Conservation (phyloP, 1,140 invertebrate species). For the Samia ricini region DNA sequence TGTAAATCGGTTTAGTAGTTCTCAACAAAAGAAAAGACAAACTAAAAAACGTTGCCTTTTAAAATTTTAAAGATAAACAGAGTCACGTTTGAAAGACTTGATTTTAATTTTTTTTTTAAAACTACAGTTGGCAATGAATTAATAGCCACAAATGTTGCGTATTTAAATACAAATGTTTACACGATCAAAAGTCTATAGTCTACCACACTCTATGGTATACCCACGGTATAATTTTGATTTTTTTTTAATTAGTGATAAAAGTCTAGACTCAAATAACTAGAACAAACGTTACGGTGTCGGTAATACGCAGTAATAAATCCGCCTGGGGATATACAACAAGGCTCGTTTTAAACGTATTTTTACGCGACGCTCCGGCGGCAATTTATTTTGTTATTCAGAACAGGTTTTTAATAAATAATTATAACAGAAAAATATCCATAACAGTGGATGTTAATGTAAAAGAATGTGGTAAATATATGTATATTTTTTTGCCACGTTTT, state of each 20-base stretch:
- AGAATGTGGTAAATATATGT: not conserved
- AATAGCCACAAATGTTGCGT: not conserved
- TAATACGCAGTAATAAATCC: not conserved
- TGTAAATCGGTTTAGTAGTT: too few relatives aligned
- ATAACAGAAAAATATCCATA: not conserved
- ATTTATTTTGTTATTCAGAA: conserved; percentile 1
- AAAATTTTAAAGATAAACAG: not conserved
- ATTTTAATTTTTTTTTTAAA: not conserved
- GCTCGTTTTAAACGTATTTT: not conserved
- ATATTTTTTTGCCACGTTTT: not conserved
- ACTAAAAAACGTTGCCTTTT: too few relatives aligned
- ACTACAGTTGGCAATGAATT: not conserved
- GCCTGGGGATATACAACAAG: not conserved
- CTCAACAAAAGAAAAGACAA: too few relatives aligned
- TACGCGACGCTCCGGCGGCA: not conserved
- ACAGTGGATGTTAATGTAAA: not conserved
- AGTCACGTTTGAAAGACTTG: not conserved
- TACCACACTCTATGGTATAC: not conserved
- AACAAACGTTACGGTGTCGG: not conserved
- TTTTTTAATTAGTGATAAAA: not conserved
- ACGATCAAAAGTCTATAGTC: not conserved
- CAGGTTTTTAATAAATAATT: conserved; percentile 1
- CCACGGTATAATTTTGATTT: not conserved
- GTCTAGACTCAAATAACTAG: not conserved
- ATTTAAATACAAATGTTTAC: not conserved